Evolutionary conservation across 1,140 invertebrate species (phyloP), one percentile per base, ranked within the genome.

Genomic region (Listronotus oregonensis): DNA sequence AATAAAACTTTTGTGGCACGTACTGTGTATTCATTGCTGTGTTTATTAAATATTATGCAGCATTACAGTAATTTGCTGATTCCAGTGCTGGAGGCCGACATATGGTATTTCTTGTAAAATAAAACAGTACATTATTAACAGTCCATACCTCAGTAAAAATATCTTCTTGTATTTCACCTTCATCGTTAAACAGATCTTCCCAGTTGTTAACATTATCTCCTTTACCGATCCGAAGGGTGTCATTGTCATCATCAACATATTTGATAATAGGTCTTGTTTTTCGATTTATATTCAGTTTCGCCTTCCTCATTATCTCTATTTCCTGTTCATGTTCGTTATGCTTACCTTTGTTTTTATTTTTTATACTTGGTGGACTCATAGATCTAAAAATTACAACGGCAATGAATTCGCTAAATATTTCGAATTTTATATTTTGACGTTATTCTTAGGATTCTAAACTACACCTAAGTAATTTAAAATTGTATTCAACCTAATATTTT

Each of bases 141-240:
- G n/a, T n/a, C 47, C 46, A 52, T 62, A 73, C 73, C 68, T 73
- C 70, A 39, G 64, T 70, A 27, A 75, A 66, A 56, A 73, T 56
- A 34, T 75, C 69, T 58, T 71, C 69, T 49, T 74, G 67, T 40
- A 77, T 49, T 34, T 74, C 67, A 1, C 62, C 62, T 18, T 74
- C 65, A 34, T 77, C 74, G 60, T 75, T 70, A 64, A 75, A 77
- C 51, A 77, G 64, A 61, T 77, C 75, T 51, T 77, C 75, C 75
- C 75, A 77, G 58, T 74, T 74, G 55, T 73, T 73, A 9, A 77
- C 64, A 47, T 74, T 73, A 42, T 75, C 69, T 44, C 67, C 58
- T 49, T 69, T 73, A 21, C 50, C 69, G 31, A 73, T 75, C 34
- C 50, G 66, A 27, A 73, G 56, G 12, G 69, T 70, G 34, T 73